Conservation (phyloP, 2,113 vertebrate genomes). For the Elephas maximus region DNA sequence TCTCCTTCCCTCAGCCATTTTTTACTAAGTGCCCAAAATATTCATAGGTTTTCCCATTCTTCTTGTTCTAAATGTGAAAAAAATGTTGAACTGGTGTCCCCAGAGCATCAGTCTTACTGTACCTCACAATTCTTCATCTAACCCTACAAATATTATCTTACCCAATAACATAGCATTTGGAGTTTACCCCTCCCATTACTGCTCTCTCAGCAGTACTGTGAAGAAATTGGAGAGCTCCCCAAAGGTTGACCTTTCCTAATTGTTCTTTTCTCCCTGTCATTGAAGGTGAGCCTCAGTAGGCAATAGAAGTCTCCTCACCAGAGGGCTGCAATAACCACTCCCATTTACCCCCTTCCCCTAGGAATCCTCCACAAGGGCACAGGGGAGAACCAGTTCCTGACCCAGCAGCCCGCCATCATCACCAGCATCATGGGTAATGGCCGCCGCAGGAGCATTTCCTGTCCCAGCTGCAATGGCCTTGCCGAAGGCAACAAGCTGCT, state of each 20-base stretch:
- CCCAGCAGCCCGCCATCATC: conserved; percentile 97
- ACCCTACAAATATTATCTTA: background rate
- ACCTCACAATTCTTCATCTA: background rate
- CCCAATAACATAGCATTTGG: rapidly evolving
- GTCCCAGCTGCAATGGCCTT: conserved; percentile 98
- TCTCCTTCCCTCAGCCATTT: background rate
- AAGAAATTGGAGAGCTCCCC: background rate
- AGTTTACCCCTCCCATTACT: rapidly evolving
- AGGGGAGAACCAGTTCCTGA: conserved; percentile 98
- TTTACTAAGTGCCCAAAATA: background rate
- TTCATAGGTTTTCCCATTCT: background rate
- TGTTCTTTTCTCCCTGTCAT: background rate
- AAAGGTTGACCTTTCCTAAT: background rate
- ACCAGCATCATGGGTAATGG: conserved; percentile 99
- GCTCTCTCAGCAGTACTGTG: background rate
- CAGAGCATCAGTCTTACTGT: background rate
- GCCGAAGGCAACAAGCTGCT: conserved; percentile 99
- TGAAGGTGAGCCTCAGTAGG: background rate
- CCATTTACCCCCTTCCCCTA: conserved; percentile 78
- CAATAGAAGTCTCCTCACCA: background rate
- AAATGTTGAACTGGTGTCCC: background rate
- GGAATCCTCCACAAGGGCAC: conserved; percentile 99
- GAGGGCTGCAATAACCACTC: conserved; percentile 53
- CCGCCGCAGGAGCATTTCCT: conserved; percentile 97
- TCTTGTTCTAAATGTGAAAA: conserved; percentile 23